Conservation (phyloP, 2,113 vertebrate species). For the Nycticryphes semicollaris region DNA sequence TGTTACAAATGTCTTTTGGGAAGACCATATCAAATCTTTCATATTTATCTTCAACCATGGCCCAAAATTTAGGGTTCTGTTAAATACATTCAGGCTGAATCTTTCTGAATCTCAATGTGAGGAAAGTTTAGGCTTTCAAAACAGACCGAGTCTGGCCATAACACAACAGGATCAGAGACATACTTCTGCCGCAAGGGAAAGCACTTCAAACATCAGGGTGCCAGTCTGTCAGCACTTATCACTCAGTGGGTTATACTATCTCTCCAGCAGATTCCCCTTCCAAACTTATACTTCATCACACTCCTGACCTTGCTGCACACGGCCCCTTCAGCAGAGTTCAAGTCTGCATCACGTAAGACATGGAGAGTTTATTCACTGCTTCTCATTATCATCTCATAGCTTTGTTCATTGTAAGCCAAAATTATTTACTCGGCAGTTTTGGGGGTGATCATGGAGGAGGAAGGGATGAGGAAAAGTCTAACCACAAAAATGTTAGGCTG, state of each 20-base stretch:
- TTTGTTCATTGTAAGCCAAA: background rate
- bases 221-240: slow-evolving; percentile 59
- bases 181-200: slow-evolving; percentile 12
- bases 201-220: slow-evolving; percentile 50
- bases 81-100: background rate
- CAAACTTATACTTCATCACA: slow-evolving; percentile 36
- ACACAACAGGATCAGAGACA: slow-evolving; percentile 34
- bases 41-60: background rate
- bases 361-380: background rate
- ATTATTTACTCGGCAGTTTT: background rate
- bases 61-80: slow-evolving; percentile 14
- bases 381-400: background rate
- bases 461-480: background rate
- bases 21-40: background rate
- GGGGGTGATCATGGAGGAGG: background rate
- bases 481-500: background rate
- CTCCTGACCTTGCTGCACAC: slow-evolving; percentile 12
- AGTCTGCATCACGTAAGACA: background rate
- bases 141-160: slow-evolving; percentile 17
- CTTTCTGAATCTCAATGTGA: background rate
- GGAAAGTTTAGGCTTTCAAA: slow-evolving; percentile 29
- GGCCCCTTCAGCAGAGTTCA: slow-evolving; percentile 11
- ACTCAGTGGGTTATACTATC: slow-evolving; percentile 42
- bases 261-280: slow-evolving; percentile 39
- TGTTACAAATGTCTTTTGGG: background rate